Evolutionary conservation across 2,797 vertebrate genomes (phyloP), one percentile per base, ranked within the genome.

Genomic region (Thunnus albacares): DNA sequence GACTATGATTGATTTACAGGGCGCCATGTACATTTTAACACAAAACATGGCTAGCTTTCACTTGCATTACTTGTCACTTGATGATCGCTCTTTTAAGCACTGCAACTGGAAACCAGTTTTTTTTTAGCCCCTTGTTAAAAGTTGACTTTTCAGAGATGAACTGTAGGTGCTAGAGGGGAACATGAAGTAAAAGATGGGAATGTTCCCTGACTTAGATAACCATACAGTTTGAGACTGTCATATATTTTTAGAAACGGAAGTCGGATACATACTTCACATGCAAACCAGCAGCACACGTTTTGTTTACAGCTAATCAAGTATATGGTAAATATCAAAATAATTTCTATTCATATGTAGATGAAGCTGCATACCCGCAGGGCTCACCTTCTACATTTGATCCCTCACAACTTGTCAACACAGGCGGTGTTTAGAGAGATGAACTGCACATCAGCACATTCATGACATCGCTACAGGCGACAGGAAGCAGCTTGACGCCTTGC

Each of bases 401-500:
- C 45, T 76, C 77, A 64, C 70, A 79, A 85, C 87, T 77, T 91
- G 89, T 90, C 90, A 90, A 87, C 82, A 84, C 81, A 87, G 77
- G 84, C 45, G 6, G 57, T 78, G 90, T 87, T 92, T 75, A 73
- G 76, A 88, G 84, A 87, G 71, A 18, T 26, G 86, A 88, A 78
- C 45, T 67, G 78, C 83, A 88, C 74, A 78, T 88, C 93, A 90
- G 79, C 86, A 75, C 90, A 77, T 89, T 80, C 75, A 71, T 69
- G 61, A 65, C 65, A 66, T 88, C 49, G 76, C 90, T 91, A 55
- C 83, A 87, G 91, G 92, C 86, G 75, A 86, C 90, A 85, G 90
- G 90, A 91, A 91, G 90, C 87, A 88, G 86, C 88, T 90, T 82
- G 86, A 87, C 53, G 80, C 74, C 75, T 84, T 80, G 56, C 86